Evolutionary conservation across 1,140 invertebrate species (phyloP).

Genomic region (Batillaria attramentaria): DNA sequence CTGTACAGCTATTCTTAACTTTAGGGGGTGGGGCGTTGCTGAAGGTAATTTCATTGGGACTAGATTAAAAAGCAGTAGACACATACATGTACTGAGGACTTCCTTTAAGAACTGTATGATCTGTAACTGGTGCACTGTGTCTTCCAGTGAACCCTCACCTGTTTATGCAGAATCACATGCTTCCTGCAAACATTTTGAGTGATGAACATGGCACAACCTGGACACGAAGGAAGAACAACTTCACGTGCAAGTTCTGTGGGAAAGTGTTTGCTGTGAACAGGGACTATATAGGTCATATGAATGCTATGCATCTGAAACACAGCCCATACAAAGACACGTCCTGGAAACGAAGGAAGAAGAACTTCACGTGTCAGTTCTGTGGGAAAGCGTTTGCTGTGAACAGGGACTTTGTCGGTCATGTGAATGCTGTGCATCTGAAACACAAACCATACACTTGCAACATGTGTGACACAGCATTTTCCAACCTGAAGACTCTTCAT

Average conservation of each 20-base stretch:
- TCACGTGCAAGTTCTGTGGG: conserved; percentile 28
- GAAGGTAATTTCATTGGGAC: too few species aligned
- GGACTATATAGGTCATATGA: conserved; percentile 32
- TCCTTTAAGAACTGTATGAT: too few species aligned
- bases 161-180: too few species aligned
- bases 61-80: too few species aligned
- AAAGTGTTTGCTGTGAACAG: conserved; percentile 18
- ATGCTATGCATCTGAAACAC: conserved; percentile 29
- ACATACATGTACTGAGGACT: too few species aligned
- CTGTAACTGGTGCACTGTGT: too few species aligned
- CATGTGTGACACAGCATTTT: background rate
- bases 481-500: conserved; percentile 2
- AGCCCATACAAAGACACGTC: conserved; percentile 4
- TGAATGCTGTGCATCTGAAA: conserved; percentile 10
- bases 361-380: conserved; percentile 5
- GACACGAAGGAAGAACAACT: background rate
- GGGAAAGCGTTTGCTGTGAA: conserved; percentile 12
- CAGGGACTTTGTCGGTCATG: conserved; percentile 4
- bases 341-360: conserved; percentile 6
- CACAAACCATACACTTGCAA: background rate
- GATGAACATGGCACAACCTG: too few species aligned
- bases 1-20: too few species aligned
- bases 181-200: too few species aligned
- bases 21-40: too few species aligned
- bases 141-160: too few species aligned